phyloP scores from a whole-genome alignment of 2,797 vertebrate species.

The Tympanoctomys barrerae region DNA sequence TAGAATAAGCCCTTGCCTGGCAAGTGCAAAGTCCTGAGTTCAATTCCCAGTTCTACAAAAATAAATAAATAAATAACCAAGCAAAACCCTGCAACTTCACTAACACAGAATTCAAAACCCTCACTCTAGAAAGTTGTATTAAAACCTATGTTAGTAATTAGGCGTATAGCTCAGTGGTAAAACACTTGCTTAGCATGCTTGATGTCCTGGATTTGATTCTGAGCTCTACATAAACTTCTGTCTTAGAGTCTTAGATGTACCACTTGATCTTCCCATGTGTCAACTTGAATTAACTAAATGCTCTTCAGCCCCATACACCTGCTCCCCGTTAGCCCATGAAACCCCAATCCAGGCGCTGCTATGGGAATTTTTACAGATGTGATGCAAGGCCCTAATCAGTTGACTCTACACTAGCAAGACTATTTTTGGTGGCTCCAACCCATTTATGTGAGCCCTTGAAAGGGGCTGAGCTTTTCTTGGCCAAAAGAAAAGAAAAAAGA shows the following conservation, averaged over 20 bases:
- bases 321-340: neutral
- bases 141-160: neutral
- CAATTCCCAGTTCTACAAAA: too few species aligned
- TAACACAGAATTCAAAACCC: neutral
- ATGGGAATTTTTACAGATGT: neutral
- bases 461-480: neutral
- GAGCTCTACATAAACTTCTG: too few species aligned
- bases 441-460: neutral
- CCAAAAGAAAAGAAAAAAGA: neutral
- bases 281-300: neutral
- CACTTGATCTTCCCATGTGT: neutral
- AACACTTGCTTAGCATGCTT: neutral
- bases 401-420: conserved; percentile 20
- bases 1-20: too few species aligned
- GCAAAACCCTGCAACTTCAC: neutral
- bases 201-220: neutral
- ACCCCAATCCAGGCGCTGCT: neutral
- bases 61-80: neutral
- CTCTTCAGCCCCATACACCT: neutral
- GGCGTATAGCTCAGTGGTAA: neutral
- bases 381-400: neutral
- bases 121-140: neutral
- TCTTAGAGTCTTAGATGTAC: neutral
- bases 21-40: too few species aligned
- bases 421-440: neutral